Base-by-base conservation (phyloP, 2,888 invertebrate species). In the Netelia melanura region DNA sequence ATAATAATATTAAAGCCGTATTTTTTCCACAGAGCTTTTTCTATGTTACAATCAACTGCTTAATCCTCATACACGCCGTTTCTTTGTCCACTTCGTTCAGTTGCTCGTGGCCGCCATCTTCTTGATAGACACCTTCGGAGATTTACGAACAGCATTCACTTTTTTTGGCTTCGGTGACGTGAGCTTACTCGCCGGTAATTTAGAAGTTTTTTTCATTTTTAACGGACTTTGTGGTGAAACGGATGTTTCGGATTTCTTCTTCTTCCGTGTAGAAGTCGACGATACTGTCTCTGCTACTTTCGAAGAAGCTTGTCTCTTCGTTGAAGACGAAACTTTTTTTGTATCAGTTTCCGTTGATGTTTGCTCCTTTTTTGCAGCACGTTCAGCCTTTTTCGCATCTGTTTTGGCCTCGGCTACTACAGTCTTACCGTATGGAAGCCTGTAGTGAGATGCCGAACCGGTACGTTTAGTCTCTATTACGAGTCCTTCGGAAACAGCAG, bases 401-500 rank as follows among this genome's bases (percentile, higher is more conserved):
- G 82, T 64, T n/a, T 87, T 88, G 10, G 86, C 82, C 21, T 38
- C 23, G 0, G 56, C 71, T 17, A 17, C 62, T 17, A 72, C 78
- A 23, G 10, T 68, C 2, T 25, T 58, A 21, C 54, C 64, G 3
- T 65, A 67, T 10, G 85, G 83, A 48, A 81, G 14, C 23, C 70
- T 84, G 64, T 81, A 84, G 8, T 75, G 81, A 6, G 70, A 76
- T 8, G 70, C 30, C 1, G 75, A 71, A 0, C 84, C 84, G 10
- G 21, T 65, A 23, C 84, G 76, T 67, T 70, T 95, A 43, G 94
- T 94, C 91, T 94, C 95, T 65, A 94, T 92, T 68, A 95, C 88
- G 8, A 92, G 91, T 38, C 95, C 95, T 61, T 93, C 93, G 25
- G 92, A 93, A 30, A 96, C 95, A 56, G 95, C 95, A 52, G 92